These are phyloP conservation scores for Digitonthophagus gazella DNA, from an alignment of 2,888 invertebrate genomes.

Conservation along the genomic window DNA sequence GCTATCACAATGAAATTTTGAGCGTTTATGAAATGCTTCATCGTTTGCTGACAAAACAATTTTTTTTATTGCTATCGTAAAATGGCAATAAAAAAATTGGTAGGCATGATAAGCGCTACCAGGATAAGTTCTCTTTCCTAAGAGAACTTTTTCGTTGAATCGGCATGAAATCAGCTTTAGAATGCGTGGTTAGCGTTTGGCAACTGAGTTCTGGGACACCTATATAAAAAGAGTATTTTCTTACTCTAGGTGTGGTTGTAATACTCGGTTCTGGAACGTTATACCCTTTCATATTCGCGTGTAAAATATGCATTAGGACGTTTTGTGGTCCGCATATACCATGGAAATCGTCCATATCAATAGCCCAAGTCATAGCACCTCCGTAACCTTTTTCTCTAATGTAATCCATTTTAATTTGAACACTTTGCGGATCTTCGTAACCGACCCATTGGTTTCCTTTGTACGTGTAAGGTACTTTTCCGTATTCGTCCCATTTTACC, in stretches of 20 bases:
- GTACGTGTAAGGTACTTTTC: conserved; percentile 82
- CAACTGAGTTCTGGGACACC: too few species aligned
- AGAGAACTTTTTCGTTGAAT: too few species aligned
- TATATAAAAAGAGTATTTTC: background rate
- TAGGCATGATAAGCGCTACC: too few species aligned
- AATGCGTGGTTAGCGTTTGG: too few species aligned
- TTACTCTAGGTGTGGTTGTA: conserved; percentile 67
- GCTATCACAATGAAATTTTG: too few species aligned
- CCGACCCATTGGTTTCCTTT: conserved; percentile 87
- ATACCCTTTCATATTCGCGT: conserved; percentile 70
- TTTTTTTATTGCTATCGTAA: too few species aligned
- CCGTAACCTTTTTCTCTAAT: conserved; percentile 79
- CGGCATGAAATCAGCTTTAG: too few species aligned
- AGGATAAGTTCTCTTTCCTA: too few species aligned
- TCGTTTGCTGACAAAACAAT: too few species aligned
- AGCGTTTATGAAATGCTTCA: too few species aligned
- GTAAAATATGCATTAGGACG: conserved; percentile 69
- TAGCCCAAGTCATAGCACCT: conserved; percentile 91
- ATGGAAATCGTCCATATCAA: conserved; percentile 88
- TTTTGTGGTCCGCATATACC: conserved; percentile 79
- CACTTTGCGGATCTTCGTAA: conserved; percentile 77
- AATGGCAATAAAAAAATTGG: too few species aligned
- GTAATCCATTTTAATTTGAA: conserved; percentile 88
- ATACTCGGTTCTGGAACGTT: conserved; percentile 66
- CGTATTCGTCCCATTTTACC: conserved; percentile 77